These are phyloP conservation scores for Poeciliopsis presidionis DNA, from an alignment of 2,797 vertebrate species.

Conservation along the genomic window DNA sequence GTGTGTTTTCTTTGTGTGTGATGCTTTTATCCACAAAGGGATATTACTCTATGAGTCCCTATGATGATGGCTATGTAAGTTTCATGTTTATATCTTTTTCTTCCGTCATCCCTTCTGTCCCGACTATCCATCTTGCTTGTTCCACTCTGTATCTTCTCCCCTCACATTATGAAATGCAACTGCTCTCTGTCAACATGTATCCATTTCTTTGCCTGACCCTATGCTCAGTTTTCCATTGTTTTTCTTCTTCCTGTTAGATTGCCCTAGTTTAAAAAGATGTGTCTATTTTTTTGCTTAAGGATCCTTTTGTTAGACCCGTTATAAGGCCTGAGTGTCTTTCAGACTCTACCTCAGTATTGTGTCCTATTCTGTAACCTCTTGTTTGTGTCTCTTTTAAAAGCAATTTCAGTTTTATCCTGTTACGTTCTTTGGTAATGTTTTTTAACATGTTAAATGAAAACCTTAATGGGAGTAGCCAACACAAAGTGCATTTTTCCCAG, in stretches of 20 bases:
- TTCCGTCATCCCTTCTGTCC: slow-evolving; percentile 18
- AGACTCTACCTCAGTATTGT: slow-evolving; percentile 22
- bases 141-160: slow-evolving; percentile 16
- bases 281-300: slow-evolving; percentile 31
- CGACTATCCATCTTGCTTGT: slow-evolving; percentile 48
- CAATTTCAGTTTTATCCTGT: slow-evolving; percentile 21
- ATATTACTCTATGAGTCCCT: slow-evolving; percentile 93
- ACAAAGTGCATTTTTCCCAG: slow-evolving; percentile 18
- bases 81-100: slow-evolving; percentile 77
- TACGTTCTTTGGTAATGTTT: slow-evolving; percentile 20
- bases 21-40: slow-evolving; percentile 86
- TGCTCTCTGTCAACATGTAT: slow-evolving; percentile 15
- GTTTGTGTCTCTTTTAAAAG: background rate
- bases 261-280: slow-evolving; percentile 40
- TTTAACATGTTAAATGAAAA: slow-evolving; percentile 20
- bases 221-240: slow-evolving; percentile 15
- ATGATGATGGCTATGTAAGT: slow-evolving; percentile 97
- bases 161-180: slow-evolving; percentile 10
- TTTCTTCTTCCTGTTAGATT: slow-evolving; percentile 34
- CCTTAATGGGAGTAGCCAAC: slow-evolving; percentile 6
- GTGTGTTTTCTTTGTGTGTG: slow-evolving; percentile 72
- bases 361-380: slow-evolving; percentile 14
- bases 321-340: slow-evolving; percentile 28
- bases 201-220: slow-evolving; percentile 34
- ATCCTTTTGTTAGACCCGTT: slow-evolving; percentile 38